Base-by-base conservation (phyloP, 2,113 vertebrate species). In the Pagrus major region DNA sequence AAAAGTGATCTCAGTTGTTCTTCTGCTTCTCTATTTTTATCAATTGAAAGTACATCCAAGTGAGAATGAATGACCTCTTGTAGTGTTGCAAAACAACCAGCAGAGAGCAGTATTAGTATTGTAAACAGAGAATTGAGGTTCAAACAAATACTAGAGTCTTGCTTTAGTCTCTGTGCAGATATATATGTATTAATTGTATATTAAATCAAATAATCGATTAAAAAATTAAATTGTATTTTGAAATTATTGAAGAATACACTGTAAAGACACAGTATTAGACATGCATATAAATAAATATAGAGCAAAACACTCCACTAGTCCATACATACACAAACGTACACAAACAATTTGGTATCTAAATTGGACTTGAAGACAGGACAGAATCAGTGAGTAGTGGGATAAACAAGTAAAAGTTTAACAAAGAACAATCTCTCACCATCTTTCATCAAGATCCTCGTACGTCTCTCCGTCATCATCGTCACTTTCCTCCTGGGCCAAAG, bases 381-480 rank as follows among this genome's bases (percentile, higher is more conserved):
- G 20, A 29, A 41, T 73, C 9, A 73, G 23, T 33, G 12, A 68
- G 9, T 1, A 31, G 31, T 42, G 21, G 12, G 2, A 33, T 25
- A 3, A 63, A 64, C 3, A 47, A 2, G 14, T 33, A 3, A 33
- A 52, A 33, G 14, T 63, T 74, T 54, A 70, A 56, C 14, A 1
- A 35, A 9, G 16, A n/a, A 60, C 15, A 52, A 20, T 73, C 9
- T 58, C 93, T 83, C 92, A 98, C 97, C 96, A 96, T 80, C 90
- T 89, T 0, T 94, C 95, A 86, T 94, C 95, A 80, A 98, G 94
- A 59, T 96, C 96, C 92, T 99, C 96, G 79, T 99, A 99, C 83
- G 85, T 96, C 58, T 98, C 97, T 61, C 84, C 96, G 29, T 96
- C 96, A 49, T 94, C 96, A 3, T 93, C 95, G 1, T 93, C 94